Conservation (phyloP, 2,888 invertebrate species). For the Chrysolina haemoptera region DNA sequence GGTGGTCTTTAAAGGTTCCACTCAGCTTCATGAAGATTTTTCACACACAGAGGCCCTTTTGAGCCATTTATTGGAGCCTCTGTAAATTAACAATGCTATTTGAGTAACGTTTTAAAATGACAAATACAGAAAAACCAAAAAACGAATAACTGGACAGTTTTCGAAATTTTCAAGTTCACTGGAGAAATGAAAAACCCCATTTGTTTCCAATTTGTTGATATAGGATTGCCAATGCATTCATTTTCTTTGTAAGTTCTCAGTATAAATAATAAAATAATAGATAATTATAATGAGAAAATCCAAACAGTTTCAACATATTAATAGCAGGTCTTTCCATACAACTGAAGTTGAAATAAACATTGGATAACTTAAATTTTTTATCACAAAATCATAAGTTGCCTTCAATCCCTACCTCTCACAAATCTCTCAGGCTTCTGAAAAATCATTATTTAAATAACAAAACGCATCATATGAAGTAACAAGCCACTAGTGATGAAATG, state of each 20-base stretch:
- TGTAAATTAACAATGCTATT: constrained; percentile 70
- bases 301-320: no score
- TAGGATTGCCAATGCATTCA: constrained; percentile 10
- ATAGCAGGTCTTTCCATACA: no score
- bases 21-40: constrained; percentile 61
- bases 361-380: no score
- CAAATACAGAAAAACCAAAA: constrained; percentile 49
- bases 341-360: no score
- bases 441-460: no score
- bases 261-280: neutral
- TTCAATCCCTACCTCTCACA: no score
- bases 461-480: no score
- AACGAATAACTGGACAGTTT: constrained; percentile 37
- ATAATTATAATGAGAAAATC: neutral
- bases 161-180: constrained; percentile 27
- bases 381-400: no score
- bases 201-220: neutral
- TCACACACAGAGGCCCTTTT: constrained; percentile 57
- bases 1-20: constrained; percentile 59
- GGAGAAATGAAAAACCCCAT: neutral
- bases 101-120: constrained; percentile 64
- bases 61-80: constrained; percentile 67
- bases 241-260: neutral
- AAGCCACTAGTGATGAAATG: no score
- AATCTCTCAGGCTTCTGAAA: no score